These are phyloP conservation scores for Papilio helenus DNA, from an alignment of 1,140 invertebrate genomes.

Conservation along the genomic window DNA sequence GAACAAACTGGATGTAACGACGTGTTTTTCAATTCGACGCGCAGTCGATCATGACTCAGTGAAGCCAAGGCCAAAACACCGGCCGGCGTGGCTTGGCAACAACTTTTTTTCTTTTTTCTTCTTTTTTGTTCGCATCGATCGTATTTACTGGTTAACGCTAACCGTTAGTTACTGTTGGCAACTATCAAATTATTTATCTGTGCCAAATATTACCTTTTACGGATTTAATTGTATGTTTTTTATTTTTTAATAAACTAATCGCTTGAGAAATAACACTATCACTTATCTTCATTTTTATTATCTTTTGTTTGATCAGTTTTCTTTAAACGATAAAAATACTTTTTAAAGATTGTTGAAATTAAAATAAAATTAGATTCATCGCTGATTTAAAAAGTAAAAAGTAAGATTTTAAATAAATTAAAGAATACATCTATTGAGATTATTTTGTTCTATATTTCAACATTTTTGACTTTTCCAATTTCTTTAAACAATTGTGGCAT, in stretches of 20 bases:
- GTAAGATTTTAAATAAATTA: background rate
- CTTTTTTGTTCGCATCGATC: conserved; percentile 56
- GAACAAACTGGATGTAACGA: conserved; percentile 29
- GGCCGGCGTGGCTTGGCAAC: conserved; percentile 73
- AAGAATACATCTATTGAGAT: too few species aligned
- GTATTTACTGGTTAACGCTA: conserved; percentile 46
- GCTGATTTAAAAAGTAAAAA: background rate
- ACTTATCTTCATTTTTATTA: background rate
- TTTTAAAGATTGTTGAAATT: too few species aligned
- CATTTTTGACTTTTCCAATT: background rate
- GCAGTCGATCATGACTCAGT: conserved; percentile 56
- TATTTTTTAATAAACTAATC: background rate
- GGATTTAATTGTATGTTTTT: background rate
- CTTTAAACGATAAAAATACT: too few species aligned
- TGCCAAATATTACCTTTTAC: background rate
- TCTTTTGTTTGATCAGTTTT: too few species aligned
- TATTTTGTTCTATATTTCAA: background rate
- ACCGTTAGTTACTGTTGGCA: conserved; percentile 11
- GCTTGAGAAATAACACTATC: background rate
- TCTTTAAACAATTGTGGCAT: background rate
- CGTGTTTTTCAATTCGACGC: conserved; percentile 58
- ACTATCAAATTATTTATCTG: conserved; percentile 16
- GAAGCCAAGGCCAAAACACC: conserved; percentile 65
- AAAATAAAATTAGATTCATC: background rate
- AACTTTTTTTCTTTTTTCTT: conserved; percentile 62